Evolutionary conservation across 2,113 vertebrate genomes (phyloP).

Genomic region (Catharus fuscescens): DNA sequence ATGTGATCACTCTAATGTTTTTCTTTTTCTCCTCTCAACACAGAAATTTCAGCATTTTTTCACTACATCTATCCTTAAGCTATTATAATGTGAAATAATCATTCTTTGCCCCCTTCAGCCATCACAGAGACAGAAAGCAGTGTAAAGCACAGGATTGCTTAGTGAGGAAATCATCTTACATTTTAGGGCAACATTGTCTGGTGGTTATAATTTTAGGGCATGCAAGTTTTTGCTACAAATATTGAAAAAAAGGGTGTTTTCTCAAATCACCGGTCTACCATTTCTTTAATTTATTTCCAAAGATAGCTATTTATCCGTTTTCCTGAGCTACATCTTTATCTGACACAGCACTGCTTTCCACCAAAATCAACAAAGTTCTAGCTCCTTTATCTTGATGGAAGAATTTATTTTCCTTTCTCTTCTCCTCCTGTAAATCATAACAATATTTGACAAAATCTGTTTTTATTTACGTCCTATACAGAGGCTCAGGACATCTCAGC

Average conservation of each 20-base stretch:
- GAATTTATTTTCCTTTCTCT: background rate
- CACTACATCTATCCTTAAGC: background rate
- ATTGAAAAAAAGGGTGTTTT: fast-evolving
- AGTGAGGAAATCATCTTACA: background rate
- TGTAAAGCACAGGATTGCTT: background rate
- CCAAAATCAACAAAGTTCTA: background rate
- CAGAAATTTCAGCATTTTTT: background rate
- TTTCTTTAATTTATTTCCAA: background rate
- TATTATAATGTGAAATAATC: background rate
- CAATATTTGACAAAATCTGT: background rate
- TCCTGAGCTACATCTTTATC: no score
- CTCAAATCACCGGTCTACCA: background rate
- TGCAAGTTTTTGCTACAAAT: fast-evolving
- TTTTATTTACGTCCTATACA: background rate
- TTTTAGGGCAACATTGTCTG: background rate
- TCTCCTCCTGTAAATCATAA: background rate
- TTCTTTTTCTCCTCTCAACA: background rate
- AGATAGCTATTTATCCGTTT: fast-evolving
- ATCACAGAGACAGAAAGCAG: background rate
- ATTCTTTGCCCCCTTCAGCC: background rate
- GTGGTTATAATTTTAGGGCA: background rate
- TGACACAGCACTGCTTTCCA: background rate
- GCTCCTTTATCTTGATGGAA: background rate
- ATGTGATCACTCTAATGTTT: fast-evolving
- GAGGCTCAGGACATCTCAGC: background rate